Evolutionary conservation across 2,113 vertebrate species (phyloP).

Genomic region (Crotalus tigris): DNA sequence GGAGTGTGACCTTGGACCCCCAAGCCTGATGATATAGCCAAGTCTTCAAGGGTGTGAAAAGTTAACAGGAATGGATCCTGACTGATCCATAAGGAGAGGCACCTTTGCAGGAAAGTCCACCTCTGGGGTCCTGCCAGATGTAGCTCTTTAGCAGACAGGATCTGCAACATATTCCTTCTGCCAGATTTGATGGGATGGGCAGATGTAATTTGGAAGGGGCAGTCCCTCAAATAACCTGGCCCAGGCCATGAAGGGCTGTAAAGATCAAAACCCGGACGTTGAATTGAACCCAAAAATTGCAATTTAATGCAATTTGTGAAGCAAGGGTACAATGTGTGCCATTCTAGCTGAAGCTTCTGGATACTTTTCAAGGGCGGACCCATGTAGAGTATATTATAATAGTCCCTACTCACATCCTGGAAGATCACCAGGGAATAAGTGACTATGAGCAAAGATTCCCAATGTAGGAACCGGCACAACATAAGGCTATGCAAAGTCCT

Average conservation of each 20-base stretch:
- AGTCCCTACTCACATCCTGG: neutral
- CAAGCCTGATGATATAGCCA: neutral
- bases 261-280: neutral
- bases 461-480: neutral
- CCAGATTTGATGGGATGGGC: neutral
- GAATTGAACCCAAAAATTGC: neutral
- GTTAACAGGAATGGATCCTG: neutral
- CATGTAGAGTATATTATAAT: neutral
- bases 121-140: neutral
- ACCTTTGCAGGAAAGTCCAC: no score
- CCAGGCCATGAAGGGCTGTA: neutral
- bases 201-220: neutral
- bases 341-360: neutral
- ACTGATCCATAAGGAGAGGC: neutral
- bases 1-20: neutral
- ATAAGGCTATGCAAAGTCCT: neutral
- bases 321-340: neutral
- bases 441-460: neutral
- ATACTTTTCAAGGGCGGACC: neutral
- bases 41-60: neutral
- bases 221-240: neutral
- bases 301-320: neutral
- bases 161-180: neutral
- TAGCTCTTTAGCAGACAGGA: neutral
- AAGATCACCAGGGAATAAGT: neutral